Evolutionary conservation across 92 coral and sea anemone species (phyloP), one percentile per base, ranked within the genome.

Genomic region (Epizoanthus illoricatus): DNA sequence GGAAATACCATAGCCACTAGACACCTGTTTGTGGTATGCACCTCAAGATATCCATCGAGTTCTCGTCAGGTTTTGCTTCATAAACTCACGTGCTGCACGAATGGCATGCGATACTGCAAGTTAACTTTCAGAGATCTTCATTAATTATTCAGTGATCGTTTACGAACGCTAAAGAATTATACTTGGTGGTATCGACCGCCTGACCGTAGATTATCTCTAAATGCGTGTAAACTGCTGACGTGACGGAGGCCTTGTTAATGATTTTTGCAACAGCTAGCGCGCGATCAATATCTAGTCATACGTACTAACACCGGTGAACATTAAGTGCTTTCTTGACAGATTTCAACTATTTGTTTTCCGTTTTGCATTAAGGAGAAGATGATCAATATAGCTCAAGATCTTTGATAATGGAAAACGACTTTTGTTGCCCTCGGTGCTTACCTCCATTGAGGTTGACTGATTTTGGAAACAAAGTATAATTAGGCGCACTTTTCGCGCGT

Each of bases 241-340:
- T 78, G 82, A 78, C 72, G 54, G 43, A 9, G 36, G 18, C 61
- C 59, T 78, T 52, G 18, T 65, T 52, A 52, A 52, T 52, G 2
- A 52, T 52, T 52, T 52, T 52, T n/a, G 40, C 33, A 41, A 7
- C 58, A 13, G 23, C 71, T 61, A 62, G 43, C 60, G 59, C 47
- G 81, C 59, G 81, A 76, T 78, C 82, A 63, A 78, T 63, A 62
- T 78, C 71, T 59, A 60, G 59, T 75, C 60, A 54, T 54, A 58
- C 59, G 40, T 75, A 68, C 36, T 58, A 57, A 75, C n/a, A 59
- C 57, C 58, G 56, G 81, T 24, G 70, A 39, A 78, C 12, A 20
- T 63, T 78, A 58, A 78, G 82, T 78, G 82, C 40, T 78, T 63
- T 62, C 67, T 71, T 78, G 82, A 62, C 82, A 78, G 52, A 45